phyloP scores from a whole-genome alignment of 1,140 invertebrate species.

The Cylas formicarius region DNA sequence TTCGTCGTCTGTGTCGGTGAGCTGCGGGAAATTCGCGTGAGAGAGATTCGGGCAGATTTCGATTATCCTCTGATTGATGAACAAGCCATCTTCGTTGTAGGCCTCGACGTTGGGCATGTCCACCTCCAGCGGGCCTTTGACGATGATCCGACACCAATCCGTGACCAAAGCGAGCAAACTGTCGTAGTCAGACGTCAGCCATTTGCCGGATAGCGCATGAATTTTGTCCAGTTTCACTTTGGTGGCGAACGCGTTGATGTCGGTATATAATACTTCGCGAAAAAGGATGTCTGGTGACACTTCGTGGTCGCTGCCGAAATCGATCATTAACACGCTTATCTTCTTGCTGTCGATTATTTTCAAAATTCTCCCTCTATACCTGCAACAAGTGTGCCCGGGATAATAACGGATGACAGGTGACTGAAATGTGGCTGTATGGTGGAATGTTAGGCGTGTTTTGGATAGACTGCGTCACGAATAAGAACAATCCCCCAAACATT shows the following conservation, averaged over 20 bases:
- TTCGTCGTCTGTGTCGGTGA: constrained; percentile 6
- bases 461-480: no score
- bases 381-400: no score
- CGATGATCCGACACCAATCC: constrained; percentile 16
- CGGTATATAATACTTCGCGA: constrained; percentile 20
- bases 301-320: constrained; percentile 26
- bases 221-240: constrained; percentile 22
- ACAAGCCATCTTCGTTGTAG: constrained; percentile 12
- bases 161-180: constrained; percentile 13
- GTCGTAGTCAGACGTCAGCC: constrained; percentile 24
- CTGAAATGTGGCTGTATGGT: no score
- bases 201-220: constrained; percentile 13
- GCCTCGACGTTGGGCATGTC: constrained; percentile 21
- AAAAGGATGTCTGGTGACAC: constrained; percentile 9
- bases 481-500: no score
- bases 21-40: no score
- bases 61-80: constrained; percentile 17
- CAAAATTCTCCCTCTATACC: constrained; percentile 22
- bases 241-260: constrained; percentile 17
- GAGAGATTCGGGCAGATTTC: constrained; percentile 21
- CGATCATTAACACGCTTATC: constrained; percentile 23
- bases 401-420: no score
- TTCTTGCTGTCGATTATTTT: constrained; percentile 8
- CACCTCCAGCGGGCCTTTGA: constrained; percentile 17
- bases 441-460: no score